Percentiles rank a stretch among this genome's conserved stretches.
phyloP scores from a whole-genome alignment of 64 coral and sea anemone species.

The Anthopleura sola region DNA sequence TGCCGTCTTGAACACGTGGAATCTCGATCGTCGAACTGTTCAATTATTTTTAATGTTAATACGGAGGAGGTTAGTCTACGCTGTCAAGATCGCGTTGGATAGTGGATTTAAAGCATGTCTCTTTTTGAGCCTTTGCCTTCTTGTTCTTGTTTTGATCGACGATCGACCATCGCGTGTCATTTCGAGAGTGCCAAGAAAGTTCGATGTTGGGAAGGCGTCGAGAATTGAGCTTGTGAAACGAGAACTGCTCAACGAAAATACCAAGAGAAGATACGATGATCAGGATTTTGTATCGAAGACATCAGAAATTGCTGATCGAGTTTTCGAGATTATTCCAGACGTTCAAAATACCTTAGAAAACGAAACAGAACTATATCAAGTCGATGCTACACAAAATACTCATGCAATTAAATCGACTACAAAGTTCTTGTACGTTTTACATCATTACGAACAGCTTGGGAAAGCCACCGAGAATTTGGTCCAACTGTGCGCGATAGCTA shows the following conservation, averaged over 20 bases:
- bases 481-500: conserved; percentile 80
- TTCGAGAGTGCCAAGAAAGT: background rate
- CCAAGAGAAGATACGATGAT: background rate
- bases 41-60: conserved; percentile 15
- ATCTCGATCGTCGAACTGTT: background rate
- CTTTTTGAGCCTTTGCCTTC: background rate
- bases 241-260: conserved; percentile 11
- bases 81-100: conserved; percentile 6
- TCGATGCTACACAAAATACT: conserved; percentile 21
- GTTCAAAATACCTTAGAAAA: conserved; percentile 16
- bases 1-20: background rate
- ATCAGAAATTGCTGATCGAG: conserved; percentile 40
- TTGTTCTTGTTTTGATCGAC: background rate
- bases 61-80: background rate
- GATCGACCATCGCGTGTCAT: background rate
- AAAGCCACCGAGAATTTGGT: conserved; percentile 96
- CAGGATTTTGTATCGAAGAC: conserved; percentile 22
- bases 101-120: conserved; percentile 4
- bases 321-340: conserved; percentile 51
- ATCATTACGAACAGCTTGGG: conserved; percentile 96
- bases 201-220: background rate
- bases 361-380: conserved; percentile 44
- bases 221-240: conserved; percentile 21
- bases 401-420: background rate
- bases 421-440: conserved; percentile 81